phyloP scores from a whole-genome alignment of 1,140 invertebrate genomes.

The Grapholita molesta region DNA sequence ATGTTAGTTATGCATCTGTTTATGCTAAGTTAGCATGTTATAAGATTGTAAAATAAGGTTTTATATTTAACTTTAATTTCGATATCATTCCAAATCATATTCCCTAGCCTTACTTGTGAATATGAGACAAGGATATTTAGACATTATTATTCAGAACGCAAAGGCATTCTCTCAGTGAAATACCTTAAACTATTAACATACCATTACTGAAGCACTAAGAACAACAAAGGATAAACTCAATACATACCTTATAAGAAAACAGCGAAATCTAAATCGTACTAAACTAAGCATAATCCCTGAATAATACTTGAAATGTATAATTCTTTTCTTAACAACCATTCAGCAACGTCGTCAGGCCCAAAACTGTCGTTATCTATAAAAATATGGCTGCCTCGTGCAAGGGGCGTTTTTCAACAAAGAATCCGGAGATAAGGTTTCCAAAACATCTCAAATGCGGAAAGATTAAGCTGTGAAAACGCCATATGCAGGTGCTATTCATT shows the following conservation, averaged over 20 bases:
- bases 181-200: neutral
- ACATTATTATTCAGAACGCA: neutral
- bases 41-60: too few relatives aligned
- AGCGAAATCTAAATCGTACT: neutral
- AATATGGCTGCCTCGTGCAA: conserved; percentile 8
- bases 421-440: conserved; percentile 4
- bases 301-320: neutral
- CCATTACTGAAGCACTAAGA: neutral
- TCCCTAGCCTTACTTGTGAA: neutral
- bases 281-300: neutral
- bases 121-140: neutral
- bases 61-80: too few relatives aligned
- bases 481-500: neutral
- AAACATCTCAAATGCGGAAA: conserved; percentile 6
- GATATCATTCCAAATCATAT: neutral
- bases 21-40: neutral
- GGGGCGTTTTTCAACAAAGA: conserved; percentile 8
- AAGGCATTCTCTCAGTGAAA: neutral
- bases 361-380: conserved; percentile 2
- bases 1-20: too few relatives aligned
- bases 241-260: too few relatives aligned
- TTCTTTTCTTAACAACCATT: neutral
- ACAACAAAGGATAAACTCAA: neutral
- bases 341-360: neutral
- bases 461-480: conserved; percentile 6